A percentile compares a stretch with the other conserved stretches of the same genome.
phyloP scores from a whole-genome alignment of 2,888 invertebrate species.

The Tenthredo amoena region DNA sequence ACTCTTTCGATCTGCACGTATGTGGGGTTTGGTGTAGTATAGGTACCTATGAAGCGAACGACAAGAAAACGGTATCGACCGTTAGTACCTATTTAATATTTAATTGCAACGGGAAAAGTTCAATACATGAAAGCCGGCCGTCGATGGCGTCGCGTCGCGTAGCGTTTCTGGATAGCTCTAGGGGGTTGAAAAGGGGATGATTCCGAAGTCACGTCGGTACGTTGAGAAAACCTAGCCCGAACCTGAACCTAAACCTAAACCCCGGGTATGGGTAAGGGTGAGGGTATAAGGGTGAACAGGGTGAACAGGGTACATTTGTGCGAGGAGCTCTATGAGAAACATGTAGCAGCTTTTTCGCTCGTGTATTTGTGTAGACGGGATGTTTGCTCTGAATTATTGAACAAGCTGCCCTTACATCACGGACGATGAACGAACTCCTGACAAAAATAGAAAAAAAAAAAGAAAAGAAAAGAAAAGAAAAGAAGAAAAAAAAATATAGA shows the following conservation, averaged over 20 bases:
- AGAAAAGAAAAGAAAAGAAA: neutral
- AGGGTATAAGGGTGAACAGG: neutral
- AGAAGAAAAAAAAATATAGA: neutral
- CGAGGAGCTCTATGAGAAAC: conserved; percentile 15
- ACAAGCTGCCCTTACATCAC: conserved; percentile 40
- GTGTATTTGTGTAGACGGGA: conserved; percentile 48
- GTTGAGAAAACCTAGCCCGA: neutral
- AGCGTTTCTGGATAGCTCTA: neutral
- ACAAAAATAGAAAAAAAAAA: neutral
- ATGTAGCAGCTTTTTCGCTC: conserved; percentile 21
- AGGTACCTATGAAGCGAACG: neutral
- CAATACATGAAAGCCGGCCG: conserved; percentile 65
- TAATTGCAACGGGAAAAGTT: conserved; percentile 72
- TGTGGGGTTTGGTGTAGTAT: neutral
- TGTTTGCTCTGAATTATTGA: conserved; percentile 57
- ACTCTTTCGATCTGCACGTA: neutral
- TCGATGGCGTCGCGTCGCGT: neutral
- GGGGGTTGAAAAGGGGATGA: conserved; percentile 46
- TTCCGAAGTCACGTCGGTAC: conserved; percentile 56
- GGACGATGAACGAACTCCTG: conserved; percentile 23
- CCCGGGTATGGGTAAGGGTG: neutral
- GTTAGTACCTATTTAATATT: conserved; percentile 67
- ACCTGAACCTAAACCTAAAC: neutral
- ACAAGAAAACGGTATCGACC: conserved; percentile 62
- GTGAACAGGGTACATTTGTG: neutral